Conservation (phyloP, 2,797 vertebrate genomes). For the Chiroxiphia lanceolata region DNA sequence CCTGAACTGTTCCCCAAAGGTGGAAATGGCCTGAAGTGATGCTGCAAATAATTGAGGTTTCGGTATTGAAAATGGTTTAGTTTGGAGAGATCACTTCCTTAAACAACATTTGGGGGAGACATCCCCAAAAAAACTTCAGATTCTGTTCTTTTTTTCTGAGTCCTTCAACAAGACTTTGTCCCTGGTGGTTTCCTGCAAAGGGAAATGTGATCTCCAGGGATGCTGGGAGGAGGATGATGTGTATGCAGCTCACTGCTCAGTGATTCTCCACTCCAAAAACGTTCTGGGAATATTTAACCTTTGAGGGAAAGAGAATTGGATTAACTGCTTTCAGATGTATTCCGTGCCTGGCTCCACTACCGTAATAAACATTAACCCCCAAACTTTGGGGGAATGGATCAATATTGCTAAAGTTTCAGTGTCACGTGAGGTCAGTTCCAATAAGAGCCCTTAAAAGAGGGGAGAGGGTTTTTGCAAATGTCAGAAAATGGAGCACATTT, state of each 20-base stretch:
- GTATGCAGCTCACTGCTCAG: not conserved
- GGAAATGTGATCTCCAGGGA: not conserved
- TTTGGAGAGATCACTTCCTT: not conserved
- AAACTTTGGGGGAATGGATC: not conserved
- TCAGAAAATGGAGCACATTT: not conserved
- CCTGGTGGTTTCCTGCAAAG: not conserved
- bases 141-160: not conserved
- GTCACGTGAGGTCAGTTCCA: not conserved
- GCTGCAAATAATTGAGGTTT: not conserved
- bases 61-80: not conserved
- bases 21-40: not conserved
- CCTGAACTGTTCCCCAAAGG: not conserved
- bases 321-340: not conserved
- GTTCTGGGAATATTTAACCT: not conserved
- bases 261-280: not conserved
- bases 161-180: too few relatives aligned
- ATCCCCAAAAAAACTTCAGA: rapidly evolving
- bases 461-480: not conserved
- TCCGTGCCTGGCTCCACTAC: not conserved
- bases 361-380: not conserved
- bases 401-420: not conserved
- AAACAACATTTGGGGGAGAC: too few relatives aligned
- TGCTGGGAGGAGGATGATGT: rapidly evolving
- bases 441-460: not conserved
- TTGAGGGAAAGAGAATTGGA: constrained; percentile 1